A percentile compares a stretch with the other conserved stretches of the same genome.
Evolutionary conservation across 2,888 invertebrate genomes (phyloP).

Genomic region (Yponomeuta malinellus): DNA sequence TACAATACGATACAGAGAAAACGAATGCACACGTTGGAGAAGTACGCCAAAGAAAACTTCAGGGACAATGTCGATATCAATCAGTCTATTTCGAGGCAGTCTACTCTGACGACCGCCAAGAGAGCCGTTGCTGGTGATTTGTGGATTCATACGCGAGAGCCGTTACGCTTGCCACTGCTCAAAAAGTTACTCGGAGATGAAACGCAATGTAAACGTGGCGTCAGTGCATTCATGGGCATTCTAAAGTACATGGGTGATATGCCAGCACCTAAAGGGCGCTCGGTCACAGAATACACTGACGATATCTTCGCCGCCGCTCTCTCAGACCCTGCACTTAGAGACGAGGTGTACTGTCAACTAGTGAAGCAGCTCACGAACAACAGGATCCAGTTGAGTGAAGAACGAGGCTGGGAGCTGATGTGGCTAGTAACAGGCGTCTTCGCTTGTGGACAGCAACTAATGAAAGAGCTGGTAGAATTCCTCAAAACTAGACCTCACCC

Average conservation of each 20-base stretch:
- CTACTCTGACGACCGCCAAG: slow-evolving; percentile 80
- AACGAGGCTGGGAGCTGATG: slow-evolving; percentile 95
- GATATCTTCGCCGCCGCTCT: slow-evolving; percentile 88
- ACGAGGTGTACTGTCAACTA: slow-evolving; percentile 95
- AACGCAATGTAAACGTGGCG: slow-evolving; percentile 82
- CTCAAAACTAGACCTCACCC: slow-evolving; percentile 83
- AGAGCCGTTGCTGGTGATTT: slow-evolving; percentile 81
- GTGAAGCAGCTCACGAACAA: slow-evolving; percentile 96
- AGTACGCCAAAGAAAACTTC: slow-evolving; percentile 90
- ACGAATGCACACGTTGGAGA: slow-evolving; percentile 88
- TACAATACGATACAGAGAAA: slow-evolving; percentile 78
- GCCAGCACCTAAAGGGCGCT: slow-evolving; percentile 85
- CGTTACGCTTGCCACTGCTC: slow-evolving; percentile 87
- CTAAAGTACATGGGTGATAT: slow-evolving; percentile 92
- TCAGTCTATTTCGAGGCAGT: slow-evolving; percentile 76
- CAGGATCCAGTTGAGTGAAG: slow-evolving; percentile 87
- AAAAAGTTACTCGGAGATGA: slow-evolving; percentile 84
- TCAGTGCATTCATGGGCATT: slow-evolving; percentile 83
- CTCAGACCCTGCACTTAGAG: slow-evolving; percentile 84
- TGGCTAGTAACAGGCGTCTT: slow-evolving; percentile 93
- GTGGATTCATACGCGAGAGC: slow-evolving; percentile 89
- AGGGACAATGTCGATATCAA: slow-evolving; percentile 68
- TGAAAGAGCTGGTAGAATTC: slow-evolving; percentile 86
- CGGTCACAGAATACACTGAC: slow-evolving; percentile 90
- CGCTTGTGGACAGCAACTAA: slow-evolving; percentile 83